Evolutionary conservation across 2,888 invertebrate species (phyloP), one percentile per base, ranked within the genome.

Genomic region (Andrena marginata): DNA sequence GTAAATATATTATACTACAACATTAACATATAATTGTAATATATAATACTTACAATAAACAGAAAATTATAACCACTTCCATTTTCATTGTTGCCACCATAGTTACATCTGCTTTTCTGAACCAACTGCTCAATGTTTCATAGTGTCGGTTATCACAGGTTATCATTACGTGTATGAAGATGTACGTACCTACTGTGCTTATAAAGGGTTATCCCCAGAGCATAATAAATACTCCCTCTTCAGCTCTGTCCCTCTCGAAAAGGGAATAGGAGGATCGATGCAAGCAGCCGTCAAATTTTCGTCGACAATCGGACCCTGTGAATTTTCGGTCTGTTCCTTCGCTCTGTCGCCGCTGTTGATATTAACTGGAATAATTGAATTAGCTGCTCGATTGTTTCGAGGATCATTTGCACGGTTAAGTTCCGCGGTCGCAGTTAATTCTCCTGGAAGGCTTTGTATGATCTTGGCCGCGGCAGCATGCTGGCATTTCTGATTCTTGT

Each of bases 181-280:
- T n/a, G 62, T 29, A 54, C 20, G 48, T 49, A 64, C 33, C 71
- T 59, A 29, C 56, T 64, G 48, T 74, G 62, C 60, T 78, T 62
- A 49, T 68, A 68, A 74, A 74, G 78, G 75, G 29, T 29, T 73
- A 63, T 75, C 78, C 68, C 78, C 16, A 16, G 67, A 67, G 68
- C 31, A 42, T 68, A 67, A 74, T 78, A 78, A 74, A 78, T 75
- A 63, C 54, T 6, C 54, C 59, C 33, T 60, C 16, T 35, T 31
- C 23, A 42, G 23, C 4, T 13, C 35, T 51, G 20, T 10, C 7
- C 2, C 2, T 7, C 29, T 10, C 3, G 10, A 8, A 1, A 8
- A 33, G 23, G 35, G 31, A 59, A 33, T 6, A 35, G 16, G 1
- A 23, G 26, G 10, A 16, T 23, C 7, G 10, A 10, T 7, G 56